Base-by-base conservation (phyloP, 2,888 invertebrate species). In the Apeira syringaria region DNA sequence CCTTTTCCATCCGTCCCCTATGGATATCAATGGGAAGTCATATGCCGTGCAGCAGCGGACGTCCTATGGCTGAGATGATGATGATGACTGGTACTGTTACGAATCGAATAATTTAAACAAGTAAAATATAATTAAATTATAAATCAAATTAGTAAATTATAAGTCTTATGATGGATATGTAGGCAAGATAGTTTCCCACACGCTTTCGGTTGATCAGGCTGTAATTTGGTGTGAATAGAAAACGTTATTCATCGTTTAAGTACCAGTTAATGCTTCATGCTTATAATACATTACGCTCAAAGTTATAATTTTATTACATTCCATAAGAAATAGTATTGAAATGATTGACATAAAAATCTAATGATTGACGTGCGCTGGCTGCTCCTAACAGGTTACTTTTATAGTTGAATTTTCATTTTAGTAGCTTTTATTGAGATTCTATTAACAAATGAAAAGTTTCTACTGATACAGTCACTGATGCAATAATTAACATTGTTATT, bases 291-390 rank as follows among this genome's bases (percentile, higher is more conserved):
- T 28, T 29, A 34, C 17, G 22, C 15, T 29, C 12, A 31, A 31
- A 10, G 3, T 40, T 33, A 36, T 27, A 31, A 24, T 22, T 29
- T 24, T 22, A 34, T 40, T 1, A 12, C 43, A 29, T 43, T 31
- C 32, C 22, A 3, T 24, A 17, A 22, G 28, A 25, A 27, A 28
- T 37, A 15, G 30, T 11, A 11, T 37, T 17, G 32, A 11, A 44
- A 44, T 38, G 29, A 44, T 27, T 38, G 44, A 38, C 24, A 44
- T 44, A 44, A 44, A 44, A 44, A 13, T 38, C 29, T 44, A 18
- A 15, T 25, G 38, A 26, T 25, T 33, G 38, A 38, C 24, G 24
- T 9, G 9, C 4, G 9, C 3, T 3, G 24, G 9, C 44, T 27
- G 24, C 29, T 38, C 30, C 29, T 44, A 44, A 44, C 38, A 2